phyloP scores from a whole-genome alignment of 2,797 vertebrate species.

The Euphonia xanthogaster region DNA sequence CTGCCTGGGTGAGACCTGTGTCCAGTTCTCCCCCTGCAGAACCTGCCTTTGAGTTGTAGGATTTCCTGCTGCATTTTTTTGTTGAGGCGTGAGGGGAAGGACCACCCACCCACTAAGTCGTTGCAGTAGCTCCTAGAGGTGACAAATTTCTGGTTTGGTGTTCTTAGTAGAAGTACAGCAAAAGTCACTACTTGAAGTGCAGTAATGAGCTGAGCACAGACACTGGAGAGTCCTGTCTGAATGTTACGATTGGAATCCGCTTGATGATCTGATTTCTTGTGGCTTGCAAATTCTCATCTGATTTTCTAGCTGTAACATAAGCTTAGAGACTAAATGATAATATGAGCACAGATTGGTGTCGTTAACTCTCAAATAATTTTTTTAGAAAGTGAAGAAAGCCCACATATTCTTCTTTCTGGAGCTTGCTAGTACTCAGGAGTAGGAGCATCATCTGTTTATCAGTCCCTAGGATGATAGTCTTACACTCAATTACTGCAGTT shows the following conservation, averaged over 20 bases:
- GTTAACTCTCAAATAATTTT: background rate
- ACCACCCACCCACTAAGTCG: rapidly evolving
- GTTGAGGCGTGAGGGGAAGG: background rate
- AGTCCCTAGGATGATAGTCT: background rate
- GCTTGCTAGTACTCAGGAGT: background rate
- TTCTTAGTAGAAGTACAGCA: background rate
- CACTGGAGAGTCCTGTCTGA: background rate
- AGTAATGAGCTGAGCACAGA: background rate
- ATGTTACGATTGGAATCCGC: background rate
- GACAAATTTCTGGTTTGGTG: background rate
- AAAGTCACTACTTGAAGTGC: background rate
- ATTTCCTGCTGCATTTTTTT: background rate
- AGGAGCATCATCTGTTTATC: slow-evolving; percentile 40
- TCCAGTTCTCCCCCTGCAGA: background rate
- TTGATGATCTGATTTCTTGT: slow-evolving; percentile 46
- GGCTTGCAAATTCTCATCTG: slow-evolving; percentile 24
- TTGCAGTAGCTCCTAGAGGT: background rate
- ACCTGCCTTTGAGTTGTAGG: background rate
- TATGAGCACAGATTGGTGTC: background rate
- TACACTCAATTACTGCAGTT: background rate
- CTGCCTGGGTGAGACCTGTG: background rate
- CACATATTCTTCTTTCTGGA: slow-evolving; percentile 7
- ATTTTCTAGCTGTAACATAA: slow-evolving; percentile 45
- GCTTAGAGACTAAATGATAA: slow-evolving; percentile 18
- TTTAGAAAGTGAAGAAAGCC: background rate